These are phyloP conservation scores for Stegophylla sp. DNA, from an alignment of 2,888 invertebrate species.

Conservation along the genomic window DNA sequence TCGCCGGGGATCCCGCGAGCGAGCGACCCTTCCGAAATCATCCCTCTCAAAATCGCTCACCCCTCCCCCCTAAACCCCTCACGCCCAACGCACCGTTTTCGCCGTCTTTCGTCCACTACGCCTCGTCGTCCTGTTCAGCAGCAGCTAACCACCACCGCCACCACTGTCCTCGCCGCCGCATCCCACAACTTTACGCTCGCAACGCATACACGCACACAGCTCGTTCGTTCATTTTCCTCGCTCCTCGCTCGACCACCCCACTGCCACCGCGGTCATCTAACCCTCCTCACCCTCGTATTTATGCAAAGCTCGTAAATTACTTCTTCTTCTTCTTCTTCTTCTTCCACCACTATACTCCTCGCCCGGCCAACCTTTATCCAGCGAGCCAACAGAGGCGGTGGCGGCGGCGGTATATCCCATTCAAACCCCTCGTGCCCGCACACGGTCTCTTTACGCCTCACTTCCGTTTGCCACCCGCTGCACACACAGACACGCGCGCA, in stretches of 20 bases:
- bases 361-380: background rate
- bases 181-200: too few species aligned
- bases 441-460: constrained; percentile 20
- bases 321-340: constrained; percentile 26
- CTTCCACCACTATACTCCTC: background rate
- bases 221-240: background rate
- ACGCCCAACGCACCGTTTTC: background rate
- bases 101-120: background rate
- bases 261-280: constrained; percentile 19
- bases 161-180: background rate
- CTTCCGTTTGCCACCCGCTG: background rate
- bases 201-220: too few species aligned
- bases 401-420: constrained; percentile 15
- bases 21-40: constrained; percentile 38
- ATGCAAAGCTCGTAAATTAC: constrained; percentile 59
- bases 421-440: constrained; percentile 9
- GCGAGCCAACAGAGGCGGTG: background rate
- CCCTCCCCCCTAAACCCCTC: background rate
- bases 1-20: background rate
- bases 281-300: constrained; percentile 22
- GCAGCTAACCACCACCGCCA: background rate
- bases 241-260: background rate
- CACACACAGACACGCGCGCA: background rate
- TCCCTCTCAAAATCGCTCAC: constrained; percentile 21
- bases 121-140: background rate